Percentiles rank a stretch among this genome's conserved stretches.
Evolutionary conservation across 1,140 invertebrate genomes (phyloP).

Genomic region (Dufourea novaeangliae): DNA sequence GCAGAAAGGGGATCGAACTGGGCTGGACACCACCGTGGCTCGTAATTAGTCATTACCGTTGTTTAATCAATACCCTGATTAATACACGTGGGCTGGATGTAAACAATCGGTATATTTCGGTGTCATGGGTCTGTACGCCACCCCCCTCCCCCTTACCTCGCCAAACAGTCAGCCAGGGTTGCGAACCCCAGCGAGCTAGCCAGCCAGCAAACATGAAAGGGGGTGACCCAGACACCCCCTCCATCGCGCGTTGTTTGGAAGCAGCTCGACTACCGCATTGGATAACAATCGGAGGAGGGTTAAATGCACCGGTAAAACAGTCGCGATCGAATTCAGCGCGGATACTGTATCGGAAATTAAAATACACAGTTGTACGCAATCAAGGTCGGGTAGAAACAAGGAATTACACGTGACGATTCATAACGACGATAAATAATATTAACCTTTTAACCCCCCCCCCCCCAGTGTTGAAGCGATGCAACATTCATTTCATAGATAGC

Average conservation of each 20-base stretch:
- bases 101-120: conserved; percentile 64
- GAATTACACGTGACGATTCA: background rate
- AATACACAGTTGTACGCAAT: no score
- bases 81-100: conserved; percentile 42
- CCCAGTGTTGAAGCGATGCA: no score
- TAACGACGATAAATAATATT: no score
- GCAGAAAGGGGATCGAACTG: background rate
- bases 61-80: conserved; percentile 41
- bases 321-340: conserved; percentile 2
- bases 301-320: conserved; percentile 25
- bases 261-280: conserved; percentile 63
- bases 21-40: background rate
- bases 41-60: conserved; percentile 36
- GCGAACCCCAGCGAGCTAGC: conserved; percentile 73
- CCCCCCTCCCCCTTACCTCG: no score
- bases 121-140: conserved; percentile 47
- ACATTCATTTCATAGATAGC: no score
- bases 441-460: no score
- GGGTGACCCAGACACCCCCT: conserved; percentile 80
- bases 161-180: conserved; percentile 70
- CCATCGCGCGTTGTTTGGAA: conserved; percentile 65
- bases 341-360: conserved; percentile 13
- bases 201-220: conserved; percentile 74
- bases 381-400: background rate
- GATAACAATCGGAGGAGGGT: conserved; percentile 45